Conservation (phyloP, 2,888 invertebrate species). For the Rhorus exstirpatorius region DNA sequence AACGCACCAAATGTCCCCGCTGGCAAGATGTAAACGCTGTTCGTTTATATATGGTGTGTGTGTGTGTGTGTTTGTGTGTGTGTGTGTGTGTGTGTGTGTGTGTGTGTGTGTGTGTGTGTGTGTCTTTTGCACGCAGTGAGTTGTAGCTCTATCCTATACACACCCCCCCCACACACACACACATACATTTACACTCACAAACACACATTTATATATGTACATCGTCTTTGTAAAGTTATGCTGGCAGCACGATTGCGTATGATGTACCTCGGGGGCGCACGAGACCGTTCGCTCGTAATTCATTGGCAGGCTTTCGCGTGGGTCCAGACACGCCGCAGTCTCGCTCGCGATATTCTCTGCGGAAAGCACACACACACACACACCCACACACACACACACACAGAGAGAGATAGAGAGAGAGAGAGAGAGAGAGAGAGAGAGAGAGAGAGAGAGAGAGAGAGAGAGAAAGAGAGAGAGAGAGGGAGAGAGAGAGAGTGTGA, state of each 20-base stretch:
- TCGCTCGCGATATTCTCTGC: slow-evolving; percentile 64
- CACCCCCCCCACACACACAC: neutral
- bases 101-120: neutral
- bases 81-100: neutral
- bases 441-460: slow-evolving; percentile 31
- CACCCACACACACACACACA: too few relatives aligned
- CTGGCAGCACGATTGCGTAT: slow-evolving; percentile 76
- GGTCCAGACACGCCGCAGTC: slow-evolving; percentile 66
- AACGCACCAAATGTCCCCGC: slow-evolving; percentile 40
- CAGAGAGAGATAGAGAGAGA: too few relatives aligned
- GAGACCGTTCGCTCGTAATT: slow-evolving; percentile 77
- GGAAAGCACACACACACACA: too few relatives aligned
- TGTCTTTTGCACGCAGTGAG: slow-evolving; percentile 21
- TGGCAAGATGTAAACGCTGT: slow-evolving; percentile 52
- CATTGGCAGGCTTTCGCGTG: slow-evolving; percentile 77
- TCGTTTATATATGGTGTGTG: neutral
- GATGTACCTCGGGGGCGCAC: slow-evolving; percentile 73
- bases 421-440: slow-evolving; percentile 34
- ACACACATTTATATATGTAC: neutral
- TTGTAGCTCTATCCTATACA: slow-evolving; percentile 14
- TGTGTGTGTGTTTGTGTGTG: neutral
- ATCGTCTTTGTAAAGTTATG: slow-evolving; percentile 79
- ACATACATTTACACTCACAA: slow-evolving; percentile 1
- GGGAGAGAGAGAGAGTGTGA: slow-evolving; percentile 8
- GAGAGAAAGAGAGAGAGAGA: too few relatives aligned